Base-by-base conservation (phyloP, 2,888 invertebrate genomes). In the Caenorhabditis sp. region DNA sequence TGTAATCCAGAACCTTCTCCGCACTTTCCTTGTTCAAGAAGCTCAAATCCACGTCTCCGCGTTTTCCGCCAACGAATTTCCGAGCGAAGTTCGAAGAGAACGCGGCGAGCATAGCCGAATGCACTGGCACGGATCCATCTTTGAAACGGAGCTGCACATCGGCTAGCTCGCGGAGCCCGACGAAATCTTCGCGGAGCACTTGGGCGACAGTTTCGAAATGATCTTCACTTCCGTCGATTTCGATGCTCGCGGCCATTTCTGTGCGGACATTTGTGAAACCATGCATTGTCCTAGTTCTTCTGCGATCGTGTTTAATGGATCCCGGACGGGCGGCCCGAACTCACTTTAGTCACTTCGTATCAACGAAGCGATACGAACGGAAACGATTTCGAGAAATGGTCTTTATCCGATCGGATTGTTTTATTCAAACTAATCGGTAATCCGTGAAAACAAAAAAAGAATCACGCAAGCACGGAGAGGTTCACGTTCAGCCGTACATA, bases 151-250 rank as follows among this genome's bases (percentile, higher is more conserved):
- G 43, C n/a, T 8, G 22, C 22, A 68, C 68, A 24, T 68, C 68
- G 20, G 58, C 58, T 0, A 68, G 22, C 11, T 59, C 26, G 17
- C 41, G 37, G 9, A 22, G 13, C 1, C 24, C 58, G 7, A 32
- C 24, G 27, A 15, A 68, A 24, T 68, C 68, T n/a, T 50, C 50
- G 13, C 59, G 52, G 20, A 68, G 52, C 24, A 59, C 58, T 1
- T 52, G 58, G 22, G 52, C 48, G 32, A 58, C 50, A 6, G 58
- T 35, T 24, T 68, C 68, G 20, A 52, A 68, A 43, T 68, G 68
- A 15, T 41, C 13, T 0, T 35, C 4, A 17, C 17, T 0, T 11
- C 58, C 59, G 20, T 43, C 39, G 32, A 50, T 41, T 11, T 56
- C 46, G 26, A 65, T 8, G 20, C 55, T 65, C n/a, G 35, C 35